Evolutionary conservation across 2,797 vertebrate genomes (phyloP).

Genomic region (Syngnathus rostellatus): DNA sequence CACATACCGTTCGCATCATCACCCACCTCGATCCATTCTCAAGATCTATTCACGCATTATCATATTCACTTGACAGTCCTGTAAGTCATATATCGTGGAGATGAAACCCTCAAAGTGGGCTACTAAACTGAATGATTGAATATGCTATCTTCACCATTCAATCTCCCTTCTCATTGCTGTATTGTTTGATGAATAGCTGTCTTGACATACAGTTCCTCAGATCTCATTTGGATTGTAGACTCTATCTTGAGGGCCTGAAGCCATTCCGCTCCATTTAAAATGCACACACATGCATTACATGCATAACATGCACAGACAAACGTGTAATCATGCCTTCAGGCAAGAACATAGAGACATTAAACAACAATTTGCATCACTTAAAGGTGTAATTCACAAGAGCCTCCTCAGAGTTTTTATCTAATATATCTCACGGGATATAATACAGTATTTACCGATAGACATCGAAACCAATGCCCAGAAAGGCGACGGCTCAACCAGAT

Average conservation of each 20-base stretch:
- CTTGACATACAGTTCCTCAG: conserved; percentile 49
- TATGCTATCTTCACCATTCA: conserved; percentile 44
- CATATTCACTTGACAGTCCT: conserved; percentile 42
- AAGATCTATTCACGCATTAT: conserved; percentile 34
- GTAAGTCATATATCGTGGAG: conserved; percentile 38
- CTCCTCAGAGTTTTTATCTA: conserved; percentile 18
- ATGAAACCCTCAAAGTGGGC: conserved; percentile 45
- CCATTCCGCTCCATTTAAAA: conserved; percentile 29
- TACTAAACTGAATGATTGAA: conserved; percentile 46
- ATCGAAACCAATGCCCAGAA: conserved; percentile 6
- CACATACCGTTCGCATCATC: conserved; percentile 13
- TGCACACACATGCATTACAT: conserved; percentile 11
- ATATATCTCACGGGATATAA: conserved; percentile 4
- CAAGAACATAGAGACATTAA: conserved; percentile 24
- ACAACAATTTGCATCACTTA: conserved; percentile 39
- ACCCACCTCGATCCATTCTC: background rate
- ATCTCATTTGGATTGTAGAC: conserved; percentile 55
- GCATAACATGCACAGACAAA: conserved; percentile 17
- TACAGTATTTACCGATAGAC: conserved; percentile 3
- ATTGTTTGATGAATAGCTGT: conserved; percentile 55
- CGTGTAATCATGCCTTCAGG: conserved; percentile 24
- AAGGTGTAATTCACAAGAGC: conserved; percentile 39
- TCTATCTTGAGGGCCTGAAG: conserved; percentile 35
- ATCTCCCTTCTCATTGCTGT: conserved; percentile 39
- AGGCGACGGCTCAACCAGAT: background rate